Evolutionary conservation across 2,113 vertebrate genomes (phyloP).

Genomic region (Xerus inauris): DNA sequence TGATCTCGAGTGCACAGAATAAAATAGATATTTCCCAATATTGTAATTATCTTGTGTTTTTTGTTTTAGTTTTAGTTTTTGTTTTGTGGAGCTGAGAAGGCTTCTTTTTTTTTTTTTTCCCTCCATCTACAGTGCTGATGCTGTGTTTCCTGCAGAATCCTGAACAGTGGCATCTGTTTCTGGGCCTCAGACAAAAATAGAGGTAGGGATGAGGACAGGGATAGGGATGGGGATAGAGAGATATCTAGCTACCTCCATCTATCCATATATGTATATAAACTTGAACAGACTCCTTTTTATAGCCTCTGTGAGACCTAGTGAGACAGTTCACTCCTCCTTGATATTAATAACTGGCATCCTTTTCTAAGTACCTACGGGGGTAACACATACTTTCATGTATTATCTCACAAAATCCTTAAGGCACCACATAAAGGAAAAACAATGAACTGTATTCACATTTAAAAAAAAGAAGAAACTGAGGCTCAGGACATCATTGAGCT

Average conservation of each 20-base stretch:
- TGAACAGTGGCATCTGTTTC: not conserved
- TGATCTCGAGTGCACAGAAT: conserved; percentile 33
- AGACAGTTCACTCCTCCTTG: not conserved
- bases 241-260: not conserved
- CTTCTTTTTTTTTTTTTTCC: not conserved
- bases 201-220: not conserved
- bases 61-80: too few relatives aligned
- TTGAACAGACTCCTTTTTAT: not conserved
- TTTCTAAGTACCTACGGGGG: not conserved
- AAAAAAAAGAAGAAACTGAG: not conserved
- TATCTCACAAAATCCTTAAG: not conserved
- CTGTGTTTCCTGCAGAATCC: not conserved
- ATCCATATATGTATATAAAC: too few relatives aligned
- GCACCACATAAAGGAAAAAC: not conserved
- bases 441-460: not conserved
- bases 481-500: not conserved
- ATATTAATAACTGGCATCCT: not conserved
- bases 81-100: not conserved
- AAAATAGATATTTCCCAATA: conserved; percentile 36
- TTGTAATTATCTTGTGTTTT: not conserved
- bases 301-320: not conserved
- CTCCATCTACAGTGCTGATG: not conserved
- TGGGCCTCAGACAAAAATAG: not conserved
- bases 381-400: not conserved
- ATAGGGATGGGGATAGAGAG: not conserved